Conservation (phyloP, 2,888 invertebrate species). For the Resseliella maxima region DNA sequence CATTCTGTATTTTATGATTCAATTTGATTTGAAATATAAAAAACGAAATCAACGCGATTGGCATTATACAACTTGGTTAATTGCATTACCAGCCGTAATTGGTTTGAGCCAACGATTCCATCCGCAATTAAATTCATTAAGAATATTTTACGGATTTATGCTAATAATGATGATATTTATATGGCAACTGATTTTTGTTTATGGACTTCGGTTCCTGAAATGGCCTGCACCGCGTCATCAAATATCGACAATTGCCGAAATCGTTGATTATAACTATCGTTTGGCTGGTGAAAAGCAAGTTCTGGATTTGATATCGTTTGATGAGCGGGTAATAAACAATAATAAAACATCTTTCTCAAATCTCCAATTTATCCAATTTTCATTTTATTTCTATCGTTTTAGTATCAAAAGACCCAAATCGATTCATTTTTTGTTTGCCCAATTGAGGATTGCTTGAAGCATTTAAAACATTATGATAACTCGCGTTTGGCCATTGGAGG, state of each 20-base stretch:
- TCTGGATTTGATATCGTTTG: constrained; percentile 4
- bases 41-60: constrained; percentile 56
- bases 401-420: not conserved
- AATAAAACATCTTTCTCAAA: not conserved
- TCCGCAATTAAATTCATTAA: not conserved
- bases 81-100: constrained; percentile 31
- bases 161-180: not conserved
- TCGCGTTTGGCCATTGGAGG: constrained; percentile 56
- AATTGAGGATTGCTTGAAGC: constrained; percentile 57
- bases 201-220: constrained; percentile 46
- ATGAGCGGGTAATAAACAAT: constrained; percentile 4
- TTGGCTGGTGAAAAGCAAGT: constrained; percentile 56
- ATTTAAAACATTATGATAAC: constrained; percentile 46
- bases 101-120: constrained; percentile 53
- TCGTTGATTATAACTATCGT: constrained; percentile 3
- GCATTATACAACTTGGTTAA: constrained; percentile 47
- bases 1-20: not conserved
- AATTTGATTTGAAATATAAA: constrained; percentile 6
- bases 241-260: constrained; percentile 44
- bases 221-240: constrained; percentile 56
- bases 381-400: not conserved
- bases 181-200: constrained; percentile 54
- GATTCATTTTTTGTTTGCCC: constrained; percentile 49
- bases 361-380: not conserved
- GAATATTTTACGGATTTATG: not conserved